Evolutionary conservation across 2,888 invertebrate genomes (phyloP).

Genomic region (Platerodrilus igneus): DNA sequence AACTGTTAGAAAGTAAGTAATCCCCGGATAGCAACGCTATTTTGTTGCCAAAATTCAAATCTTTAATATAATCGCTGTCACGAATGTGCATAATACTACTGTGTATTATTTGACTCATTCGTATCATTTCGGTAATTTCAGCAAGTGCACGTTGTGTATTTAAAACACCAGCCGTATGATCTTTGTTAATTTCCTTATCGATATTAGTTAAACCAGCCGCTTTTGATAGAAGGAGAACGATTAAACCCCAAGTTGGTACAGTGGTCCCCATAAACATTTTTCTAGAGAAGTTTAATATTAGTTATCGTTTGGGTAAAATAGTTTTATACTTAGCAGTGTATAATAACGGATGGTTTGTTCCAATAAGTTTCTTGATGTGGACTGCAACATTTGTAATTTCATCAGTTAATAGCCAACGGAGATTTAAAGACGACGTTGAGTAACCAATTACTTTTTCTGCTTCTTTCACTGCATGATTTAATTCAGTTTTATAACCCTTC

Average conservation of each 20-base stretch:
- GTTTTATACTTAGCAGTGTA: conserved; percentile 95
- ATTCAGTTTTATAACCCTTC: too few relatives aligned
- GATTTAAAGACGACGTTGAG: conserved; percentile 87
- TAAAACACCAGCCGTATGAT: conserved; percentile 78
- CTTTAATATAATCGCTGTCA: conserved; percentile 54
- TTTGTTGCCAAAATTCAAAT: conserved; percentile 93
- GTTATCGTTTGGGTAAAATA: too few relatives aligned
- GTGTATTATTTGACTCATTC: conserved; percentile 88
- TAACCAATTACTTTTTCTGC: conserved; percentile 96
- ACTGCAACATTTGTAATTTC: conserved; percentile 91
- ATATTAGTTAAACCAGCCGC: conserved; percentile 79
- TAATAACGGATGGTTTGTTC: conserved; percentile 87
- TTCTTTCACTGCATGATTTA: conserved; percentile 86
- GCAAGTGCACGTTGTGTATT: conserved; percentile 84
- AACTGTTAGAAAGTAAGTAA: conserved; percentile 84
- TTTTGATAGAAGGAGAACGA: conserved; percentile 86
- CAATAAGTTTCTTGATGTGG: conserved; percentile 85
- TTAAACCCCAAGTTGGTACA: conserved; percentile 91
- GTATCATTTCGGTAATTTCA: conserved; percentile 95
- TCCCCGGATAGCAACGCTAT: conserved; percentile 88
- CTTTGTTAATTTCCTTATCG: conserved; percentile 78
- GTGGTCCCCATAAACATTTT: conserved; percentile 54
- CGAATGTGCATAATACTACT: conserved; percentile 72
- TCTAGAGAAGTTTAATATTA: too few relatives aligned
- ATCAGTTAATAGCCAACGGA: conserved; percentile 90